Evolutionary conservation across 2,888 invertebrate genomes (phyloP).

Genomic region (Tenthredo mesomela): DNA sequence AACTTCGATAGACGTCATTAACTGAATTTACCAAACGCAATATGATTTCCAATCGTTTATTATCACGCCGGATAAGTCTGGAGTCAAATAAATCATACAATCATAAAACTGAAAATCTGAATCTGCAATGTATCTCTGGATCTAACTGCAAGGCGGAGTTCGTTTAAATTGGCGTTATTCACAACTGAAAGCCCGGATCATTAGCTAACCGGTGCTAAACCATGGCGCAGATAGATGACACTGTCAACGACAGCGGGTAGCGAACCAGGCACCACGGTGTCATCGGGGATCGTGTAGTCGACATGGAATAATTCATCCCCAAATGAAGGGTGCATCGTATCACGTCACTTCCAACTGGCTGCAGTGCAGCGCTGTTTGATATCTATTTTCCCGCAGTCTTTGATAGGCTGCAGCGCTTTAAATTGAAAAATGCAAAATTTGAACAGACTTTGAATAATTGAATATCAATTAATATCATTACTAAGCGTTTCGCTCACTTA

Average conservation of each 20-base stretch:
- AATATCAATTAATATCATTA: not conserved
- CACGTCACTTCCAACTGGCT: constrained; percentile 40
- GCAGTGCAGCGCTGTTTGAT: not conserved
- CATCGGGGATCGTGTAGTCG: constrained; percentile 69
- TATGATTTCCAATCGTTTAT: not conserved
- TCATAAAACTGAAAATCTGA: not conserved
- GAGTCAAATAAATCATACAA: not conserved
- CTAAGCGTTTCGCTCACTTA: not conserved
- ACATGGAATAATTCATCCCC: constrained; percentile 76
- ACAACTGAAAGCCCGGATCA: constrained; percentile 26
- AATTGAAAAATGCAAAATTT: not conserved
- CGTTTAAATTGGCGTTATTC: not conserved
- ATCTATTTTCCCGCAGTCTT: not conserved
- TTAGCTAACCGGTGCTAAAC: constrained; percentile 46
- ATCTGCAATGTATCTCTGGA: not conserved
- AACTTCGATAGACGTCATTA: not conserved
- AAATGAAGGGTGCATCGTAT: constrained; percentile 50
- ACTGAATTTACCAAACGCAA: not conserved
- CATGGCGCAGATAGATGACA: constrained; percentile 69
- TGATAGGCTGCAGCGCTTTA: not conserved
- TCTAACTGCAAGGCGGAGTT: not conserved
- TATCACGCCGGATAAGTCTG: not conserved
- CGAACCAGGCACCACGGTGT: constrained; percentile 64
- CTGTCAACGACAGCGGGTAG: constrained; percentile 68
- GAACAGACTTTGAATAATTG: too few species aligned